Evolutionary conservation across 2,888 invertebrate genomes (phyloP).

Genomic region (Sympetrum striolatum): DNA sequence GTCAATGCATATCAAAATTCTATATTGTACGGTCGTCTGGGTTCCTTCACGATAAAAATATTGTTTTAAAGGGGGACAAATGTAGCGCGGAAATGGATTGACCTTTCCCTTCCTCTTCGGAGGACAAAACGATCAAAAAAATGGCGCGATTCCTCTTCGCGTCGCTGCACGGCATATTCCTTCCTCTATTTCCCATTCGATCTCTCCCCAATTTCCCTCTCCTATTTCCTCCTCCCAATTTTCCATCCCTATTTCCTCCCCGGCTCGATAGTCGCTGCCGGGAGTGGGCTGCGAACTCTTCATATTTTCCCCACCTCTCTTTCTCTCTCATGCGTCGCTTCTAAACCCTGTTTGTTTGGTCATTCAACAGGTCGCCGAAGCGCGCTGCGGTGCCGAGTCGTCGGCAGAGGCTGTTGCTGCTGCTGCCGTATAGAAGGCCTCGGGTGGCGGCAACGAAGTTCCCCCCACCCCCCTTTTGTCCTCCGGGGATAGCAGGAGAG

Average conservation of each 20-base stretch:
- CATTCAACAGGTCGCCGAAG: slow-evolving; percentile 33
- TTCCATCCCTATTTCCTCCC: background rate
- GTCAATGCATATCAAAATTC: too few relatives aligned
- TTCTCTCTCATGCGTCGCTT: background rate
- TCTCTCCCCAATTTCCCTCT: background rate
- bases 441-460: background rate
- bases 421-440: background rate
- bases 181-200: background rate
- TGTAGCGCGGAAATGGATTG: background rate
- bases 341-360: slow-evolving; percentile 36
- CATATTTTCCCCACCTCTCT: background rate
- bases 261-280: background rate
- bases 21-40: background rate
- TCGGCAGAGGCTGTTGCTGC: background rate
- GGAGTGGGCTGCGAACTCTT: background rate
- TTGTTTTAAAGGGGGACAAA: background rate
- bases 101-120: background rate
- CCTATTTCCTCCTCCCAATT: background rate
- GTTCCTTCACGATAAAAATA: background rate
- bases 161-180: background rate
- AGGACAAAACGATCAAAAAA: background rate
- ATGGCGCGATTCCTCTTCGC: background rate
- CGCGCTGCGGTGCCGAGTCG: slow-evolving; percentile 9
- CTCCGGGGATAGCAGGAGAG: slow-evolving; percentile 46
- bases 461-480: background rate